Evolutionary conservation across 30 jellyfish, hydroid and myxozoan genomes (phyloP).

Genomic region (Cassiopea andromeda): DNA sequence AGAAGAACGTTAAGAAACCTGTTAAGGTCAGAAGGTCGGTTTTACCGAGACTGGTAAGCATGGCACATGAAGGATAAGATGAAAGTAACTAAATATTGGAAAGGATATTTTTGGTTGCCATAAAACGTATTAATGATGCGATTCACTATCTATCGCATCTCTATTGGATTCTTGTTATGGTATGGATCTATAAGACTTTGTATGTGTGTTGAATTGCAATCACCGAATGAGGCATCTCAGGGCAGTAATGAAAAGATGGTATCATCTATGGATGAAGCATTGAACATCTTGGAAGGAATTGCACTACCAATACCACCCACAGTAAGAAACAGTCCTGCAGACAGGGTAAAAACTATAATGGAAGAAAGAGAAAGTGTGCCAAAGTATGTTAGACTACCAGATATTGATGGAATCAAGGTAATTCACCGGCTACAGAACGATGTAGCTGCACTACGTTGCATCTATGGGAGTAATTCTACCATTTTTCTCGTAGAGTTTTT

Average conservation of each 20-base stretch:
- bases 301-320: constrained; percentile 50
- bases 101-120: no score
- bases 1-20: constrained; percentile 5
- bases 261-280: neutral
- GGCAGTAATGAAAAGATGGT: neutral
- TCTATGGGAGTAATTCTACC: neutral
- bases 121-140: no score
- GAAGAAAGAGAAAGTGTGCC: constrained; percentile 13
- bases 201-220: neutral
- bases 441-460: neutral
- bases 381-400: constrained; percentile 39
- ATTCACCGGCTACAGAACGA: neutral
- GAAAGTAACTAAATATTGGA: no score
- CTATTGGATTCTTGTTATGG: neutral
- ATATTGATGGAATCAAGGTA: constrained; percentile 35
- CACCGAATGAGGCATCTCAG: neutral
- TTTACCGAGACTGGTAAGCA: no score
- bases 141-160: no score
- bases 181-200: neutral
- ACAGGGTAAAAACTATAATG: neutral
- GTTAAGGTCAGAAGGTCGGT: constrained; percentile 50
- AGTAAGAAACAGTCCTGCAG: neutral
- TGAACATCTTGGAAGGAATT: neutral
- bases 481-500: no score
- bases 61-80: no score